A percentile compares a stretch with the other conserved stretches of the same genome.
phyloP scores from a whole-genome alignment of 2,888 invertebrate species.

The Hedychridium roseum region DNA sequence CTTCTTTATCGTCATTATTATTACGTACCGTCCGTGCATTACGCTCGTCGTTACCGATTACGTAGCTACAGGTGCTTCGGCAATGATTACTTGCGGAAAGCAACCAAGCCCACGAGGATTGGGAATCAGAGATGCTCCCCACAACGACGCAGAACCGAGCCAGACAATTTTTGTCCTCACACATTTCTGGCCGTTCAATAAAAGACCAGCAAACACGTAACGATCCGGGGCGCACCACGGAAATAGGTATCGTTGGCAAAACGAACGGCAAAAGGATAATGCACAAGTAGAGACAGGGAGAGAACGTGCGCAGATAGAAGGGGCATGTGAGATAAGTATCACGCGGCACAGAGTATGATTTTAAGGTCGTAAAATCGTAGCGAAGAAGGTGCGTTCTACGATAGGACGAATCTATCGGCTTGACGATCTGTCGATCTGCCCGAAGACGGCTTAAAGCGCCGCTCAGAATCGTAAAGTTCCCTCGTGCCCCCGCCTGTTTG shows the following conservation, averaged over 20 bases:
- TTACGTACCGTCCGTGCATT: constrained; percentile 23
- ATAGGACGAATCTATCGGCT: constrained; percentile 26
- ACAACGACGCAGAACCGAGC: too few species aligned
- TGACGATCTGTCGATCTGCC: constrained; percentile 21
- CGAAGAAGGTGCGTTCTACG: constrained; percentile 38
- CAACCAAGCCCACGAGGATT: too few species aligned
- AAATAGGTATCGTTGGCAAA: too few species aligned
- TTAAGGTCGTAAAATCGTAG: constrained; percentile 16
- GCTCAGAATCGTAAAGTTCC: constrained; percentile 27
- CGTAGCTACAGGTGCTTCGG: constrained; percentile 44
- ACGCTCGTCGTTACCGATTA: constrained; percentile 32
- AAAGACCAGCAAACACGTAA: too few species aligned
- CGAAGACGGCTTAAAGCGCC: constrained; percentile 23
- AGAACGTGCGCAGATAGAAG: background rate
- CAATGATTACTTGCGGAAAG: constrained; percentile 46
- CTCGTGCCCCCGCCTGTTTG: constrained; percentile 1
- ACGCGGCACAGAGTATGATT: constrained; percentile 24
- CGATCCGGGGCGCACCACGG: too few species aligned
- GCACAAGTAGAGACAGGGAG: background rate
- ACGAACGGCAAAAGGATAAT: background rate
- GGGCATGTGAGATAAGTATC: constrained; percentile 28
- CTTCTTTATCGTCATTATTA: constrained; percentile 54
- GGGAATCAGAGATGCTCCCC: too few species aligned
- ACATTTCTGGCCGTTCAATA: too few species aligned
- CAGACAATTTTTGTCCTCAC: too few species aligned